Base-by-base conservation (phyloP, 2,888 invertebrate species). In the Polyommatus icarus region DNA sequence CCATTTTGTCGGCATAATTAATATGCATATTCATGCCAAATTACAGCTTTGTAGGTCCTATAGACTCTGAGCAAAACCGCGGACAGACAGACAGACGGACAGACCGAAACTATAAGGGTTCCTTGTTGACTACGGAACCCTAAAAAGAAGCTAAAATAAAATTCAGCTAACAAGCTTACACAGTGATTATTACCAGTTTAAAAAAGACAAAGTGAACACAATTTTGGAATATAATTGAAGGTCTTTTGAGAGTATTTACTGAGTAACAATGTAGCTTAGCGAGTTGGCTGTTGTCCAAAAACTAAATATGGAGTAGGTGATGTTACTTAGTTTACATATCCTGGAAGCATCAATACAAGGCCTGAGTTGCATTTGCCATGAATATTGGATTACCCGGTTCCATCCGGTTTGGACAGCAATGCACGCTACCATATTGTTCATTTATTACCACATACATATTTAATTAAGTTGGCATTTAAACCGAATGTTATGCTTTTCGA, bases 301-400 rank as follows among this genome's bases (percentile, higher is more conserved):
- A 29, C 6, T 0, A 29, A 75, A 54, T 54, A 75, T 75, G 75
- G 54, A 15, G 20, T 73, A 46, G 4, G 29, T 54, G 12, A 75
- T 75, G 46, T 50, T 15, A 50, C 50, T 75, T 50, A 50, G 50
- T 46, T 75, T 54, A 20, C 73, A 75, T 36, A 32, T 72, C 75
- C 24, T 67, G 67, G 12, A 61, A 29, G 15, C 10, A 29, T 67
- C 29, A 67, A 29, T 24, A 61, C 67, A 67, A 15, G 67, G 15
- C 29, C 4, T 29, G 18, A 54, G 15, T 24, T 75, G 75, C 54
- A 75, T 50, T 54, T 50, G 20, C 24, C 24, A 75, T 50, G 54
- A 24, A 75, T 75, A 75, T 54, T 75, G 50, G 24, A 75, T 75
- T 75, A 75, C 24, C 54, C 36, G 50, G 50, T 29, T 75, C 46